phyloP scores from a whole-genome alignment of 2,888 invertebrate genomes.

The Apantesis nais region DNA sequence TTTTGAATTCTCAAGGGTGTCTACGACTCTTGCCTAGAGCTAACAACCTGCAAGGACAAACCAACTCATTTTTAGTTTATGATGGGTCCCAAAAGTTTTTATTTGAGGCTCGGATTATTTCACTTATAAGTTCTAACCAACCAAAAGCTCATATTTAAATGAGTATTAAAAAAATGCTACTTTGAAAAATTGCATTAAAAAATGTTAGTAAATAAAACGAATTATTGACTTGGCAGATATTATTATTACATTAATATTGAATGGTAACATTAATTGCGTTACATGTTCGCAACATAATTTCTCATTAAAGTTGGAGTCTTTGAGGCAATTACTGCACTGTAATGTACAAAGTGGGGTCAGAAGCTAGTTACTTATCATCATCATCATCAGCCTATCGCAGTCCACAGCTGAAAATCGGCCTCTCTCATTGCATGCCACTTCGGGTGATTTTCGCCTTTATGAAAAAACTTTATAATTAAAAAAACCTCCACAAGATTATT shows the following conservation, averaged over 20 bases:
- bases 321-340: no score
- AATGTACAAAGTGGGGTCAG: no score
- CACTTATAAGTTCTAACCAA: constrained; percentile 1
- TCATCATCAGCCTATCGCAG: no score
- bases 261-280: no score
- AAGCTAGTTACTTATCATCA: no score
- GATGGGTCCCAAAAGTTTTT: constrained; percentile 16
- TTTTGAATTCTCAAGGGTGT: constrained; percentile 30
- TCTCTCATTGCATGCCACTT: no score
- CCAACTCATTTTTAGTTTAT: constrained; percentile 10
- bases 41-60: constrained; percentile 19
- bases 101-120: constrained; percentile 3
- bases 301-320: neutral
- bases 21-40: constrained; percentile 4
- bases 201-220: no score
- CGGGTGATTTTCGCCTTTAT: no score
- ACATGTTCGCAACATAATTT: neutral
- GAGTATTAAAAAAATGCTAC: neutral
- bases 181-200: neutral
- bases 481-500: no score
- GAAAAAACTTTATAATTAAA: neutral
- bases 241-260: neutral
- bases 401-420: no score
- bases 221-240: neutral
- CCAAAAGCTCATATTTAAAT: neutral